Evolutionary conservation across 2,113 vertebrate genomes (phyloP).

Genomic region (Scomber scombrus): DNA sequence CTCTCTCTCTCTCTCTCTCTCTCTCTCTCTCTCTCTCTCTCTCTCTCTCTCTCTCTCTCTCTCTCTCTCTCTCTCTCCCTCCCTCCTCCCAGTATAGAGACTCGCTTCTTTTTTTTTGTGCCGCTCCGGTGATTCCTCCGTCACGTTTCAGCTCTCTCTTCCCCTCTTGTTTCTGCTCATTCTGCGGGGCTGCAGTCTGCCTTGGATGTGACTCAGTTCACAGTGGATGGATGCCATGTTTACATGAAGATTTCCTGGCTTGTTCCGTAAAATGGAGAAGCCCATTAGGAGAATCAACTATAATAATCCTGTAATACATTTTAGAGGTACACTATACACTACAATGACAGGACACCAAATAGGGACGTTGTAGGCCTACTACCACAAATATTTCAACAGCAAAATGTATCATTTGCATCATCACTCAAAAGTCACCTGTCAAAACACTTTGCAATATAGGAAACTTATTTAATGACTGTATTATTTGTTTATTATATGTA

Average conservation of each 20-base stretch:
- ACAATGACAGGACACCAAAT: constrained; percentile 24
- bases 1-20: constrained; percentile 31
- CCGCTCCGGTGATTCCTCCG: constrained; percentile 66
- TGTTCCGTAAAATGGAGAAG: constrained; percentile 55
- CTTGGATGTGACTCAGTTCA: constrained; percentile 57
- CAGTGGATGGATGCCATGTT: constrained; percentile 68
- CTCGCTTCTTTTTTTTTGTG: constrained; percentile 56
- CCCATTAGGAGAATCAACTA: constrained; percentile 43
- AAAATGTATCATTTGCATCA: background rate
- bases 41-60: constrained; percentile 42
- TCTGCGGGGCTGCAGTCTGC: constrained; percentile 47
- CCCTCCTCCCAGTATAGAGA: constrained; percentile 67
- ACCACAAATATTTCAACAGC: background rate
- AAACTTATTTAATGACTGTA: background rate
- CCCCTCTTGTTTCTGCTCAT: constrained; percentile 42
- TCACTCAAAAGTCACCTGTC: background rate
- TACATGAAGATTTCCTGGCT: constrained; percentile 63
- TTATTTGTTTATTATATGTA: no score
- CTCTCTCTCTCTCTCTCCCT: constrained; percentile 16
- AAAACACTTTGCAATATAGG: background rate
- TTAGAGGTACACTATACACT: constrained; percentile 7
- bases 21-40: background rate
- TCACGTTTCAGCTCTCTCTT: constrained; percentile 61
- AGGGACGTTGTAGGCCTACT: background rate
- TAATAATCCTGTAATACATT: constrained; percentile 47